A percentile compares a stretch with the other conserved stretches of the same genome.
phyloP scores from a whole-genome alignment of 2,888 invertebrate genomes.

The Andrena praecox region DNA sequence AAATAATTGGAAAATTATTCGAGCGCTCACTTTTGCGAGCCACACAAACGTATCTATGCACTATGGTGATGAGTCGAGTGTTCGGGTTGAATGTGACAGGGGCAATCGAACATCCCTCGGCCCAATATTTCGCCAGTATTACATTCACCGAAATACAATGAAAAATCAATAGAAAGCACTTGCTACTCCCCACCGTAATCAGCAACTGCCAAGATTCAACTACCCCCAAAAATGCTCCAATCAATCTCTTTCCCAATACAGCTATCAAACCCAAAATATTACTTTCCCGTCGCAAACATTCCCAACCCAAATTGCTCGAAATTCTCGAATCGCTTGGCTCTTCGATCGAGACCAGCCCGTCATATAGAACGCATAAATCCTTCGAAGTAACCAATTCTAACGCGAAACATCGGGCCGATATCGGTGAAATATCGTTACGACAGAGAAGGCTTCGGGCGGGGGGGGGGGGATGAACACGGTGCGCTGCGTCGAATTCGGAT shows the following conservation, averaged over 20 bases:
- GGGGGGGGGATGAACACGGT: background rate
- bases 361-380: constrained; percentile 23
- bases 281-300: no score
- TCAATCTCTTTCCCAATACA: background rate
- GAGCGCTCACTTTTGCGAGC: background rate
- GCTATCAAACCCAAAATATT: background rate
- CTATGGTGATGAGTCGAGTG: constrained; percentile 34
- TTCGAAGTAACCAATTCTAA: constrained; percentile 26
- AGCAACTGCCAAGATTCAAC: background rate
- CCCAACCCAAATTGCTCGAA: background rate
- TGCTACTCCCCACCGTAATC: background rate
- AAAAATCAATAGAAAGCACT: background rate
- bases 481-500: constrained; percentile 37
- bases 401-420: constrained; percentile 55
- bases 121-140: constrained; percentile 32
- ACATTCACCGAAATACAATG: background rate
- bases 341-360: background rate
- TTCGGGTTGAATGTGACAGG: constrained; percentile 6
- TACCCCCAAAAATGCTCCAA: background rate
- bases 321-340: background rate
- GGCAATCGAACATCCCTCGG: constrained; percentile 19
- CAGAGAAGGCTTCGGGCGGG: background rate
- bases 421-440: constrained; percentile 54
- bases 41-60: constrained; percentile 20
- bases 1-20: constrained; percentile 38